A percentile compares a stretch with the other conserved stretches of the same genome.
phyloP scores from a whole-genome alignment of 1,140 invertebrate genomes.

The Chironomus striatipennis region DNA sequence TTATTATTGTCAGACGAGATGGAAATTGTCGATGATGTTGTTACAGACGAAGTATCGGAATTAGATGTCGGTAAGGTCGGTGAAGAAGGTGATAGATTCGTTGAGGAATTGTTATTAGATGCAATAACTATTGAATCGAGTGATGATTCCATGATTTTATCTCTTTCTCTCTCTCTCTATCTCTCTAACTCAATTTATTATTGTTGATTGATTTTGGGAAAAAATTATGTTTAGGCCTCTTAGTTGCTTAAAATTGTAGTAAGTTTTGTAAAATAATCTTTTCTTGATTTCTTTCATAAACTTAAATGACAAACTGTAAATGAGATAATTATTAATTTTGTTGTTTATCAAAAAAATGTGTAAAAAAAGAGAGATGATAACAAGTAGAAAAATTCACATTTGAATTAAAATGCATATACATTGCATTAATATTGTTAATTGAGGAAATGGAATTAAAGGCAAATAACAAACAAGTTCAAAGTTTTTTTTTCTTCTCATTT shows the following conservation, averaged over 20 bases:
- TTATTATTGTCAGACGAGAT: background rate
- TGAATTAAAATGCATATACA: constrained; percentile 2
- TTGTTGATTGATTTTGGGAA: background rate
- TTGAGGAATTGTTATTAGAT: too few relatives aligned
- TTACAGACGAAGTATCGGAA: background rate
- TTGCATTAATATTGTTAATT: constrained; percentile 6
- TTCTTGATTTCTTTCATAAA: background rate
- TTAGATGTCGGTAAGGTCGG: background rate
- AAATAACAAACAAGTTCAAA: background rate
- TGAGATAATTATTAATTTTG: background rate
- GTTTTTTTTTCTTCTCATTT: background rate
- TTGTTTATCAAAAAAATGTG: background rate
- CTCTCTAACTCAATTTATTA: background rate
- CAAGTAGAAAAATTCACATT: background rate
- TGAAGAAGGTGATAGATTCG: background rate
- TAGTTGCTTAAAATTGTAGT: background rate
- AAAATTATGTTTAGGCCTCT: constrained; percentile 13
- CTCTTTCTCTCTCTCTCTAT: background rate
- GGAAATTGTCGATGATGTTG: background rate
- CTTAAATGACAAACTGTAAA: background rate
- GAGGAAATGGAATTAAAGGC: constrained; percentile 1
- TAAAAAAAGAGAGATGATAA: background rate
- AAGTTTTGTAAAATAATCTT: background rate
- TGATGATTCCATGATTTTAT: background rate
- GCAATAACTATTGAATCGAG: background rate